Percentiles rank a stretch among this genome's conserved stretches.
phyloP scores from a whole-genome alignment of 2,888 invertebrate species.

The Chrysolina oricalcia region DNA sequence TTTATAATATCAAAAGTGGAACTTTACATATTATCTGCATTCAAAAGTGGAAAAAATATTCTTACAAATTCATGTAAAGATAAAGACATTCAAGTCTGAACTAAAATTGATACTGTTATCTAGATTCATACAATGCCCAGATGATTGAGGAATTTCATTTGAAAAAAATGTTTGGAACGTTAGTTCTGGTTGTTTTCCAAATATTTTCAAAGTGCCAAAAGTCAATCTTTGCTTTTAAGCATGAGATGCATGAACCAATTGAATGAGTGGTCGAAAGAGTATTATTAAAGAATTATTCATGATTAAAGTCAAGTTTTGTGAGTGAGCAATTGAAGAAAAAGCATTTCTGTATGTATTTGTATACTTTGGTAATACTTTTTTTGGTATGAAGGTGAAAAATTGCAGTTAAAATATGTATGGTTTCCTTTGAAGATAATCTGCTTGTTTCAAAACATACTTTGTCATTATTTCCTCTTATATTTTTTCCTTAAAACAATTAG shows the following conservation, averaged over 20 bases:
- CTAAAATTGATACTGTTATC: no score
- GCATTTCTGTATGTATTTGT: constrained; percentile 10
- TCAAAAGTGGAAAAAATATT: no score
- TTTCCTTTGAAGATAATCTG: no score
- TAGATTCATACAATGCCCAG: no score
- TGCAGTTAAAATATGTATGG: constrained; percentile 2
- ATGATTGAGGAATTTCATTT: neutral
- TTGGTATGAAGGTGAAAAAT: constrained; percentile 59
- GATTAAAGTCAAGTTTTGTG: constrained; percentile 15
- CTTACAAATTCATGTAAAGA: no score
- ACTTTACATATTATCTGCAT: no score
- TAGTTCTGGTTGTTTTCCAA: neutral
- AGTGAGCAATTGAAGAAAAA: no score
- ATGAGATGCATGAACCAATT: constrained; percentile 53
- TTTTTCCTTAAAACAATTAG: neutral
- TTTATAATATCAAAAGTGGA: no score
- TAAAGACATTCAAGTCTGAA: no score
- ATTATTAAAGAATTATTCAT: constrained; percentile 40
- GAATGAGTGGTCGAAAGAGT: constrained; percentile 60
- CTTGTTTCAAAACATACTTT: neutral
- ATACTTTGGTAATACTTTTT: constrained; percentile 54
- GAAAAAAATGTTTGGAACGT: no score
- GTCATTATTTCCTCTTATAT: neutral
- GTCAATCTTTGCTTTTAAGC: constrained; percentile 59
- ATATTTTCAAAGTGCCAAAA: constrained; percentile 57